Conservation (phyloP, 2,888 invertebrate genomes). For the Microplitis deprimator region DNA sequence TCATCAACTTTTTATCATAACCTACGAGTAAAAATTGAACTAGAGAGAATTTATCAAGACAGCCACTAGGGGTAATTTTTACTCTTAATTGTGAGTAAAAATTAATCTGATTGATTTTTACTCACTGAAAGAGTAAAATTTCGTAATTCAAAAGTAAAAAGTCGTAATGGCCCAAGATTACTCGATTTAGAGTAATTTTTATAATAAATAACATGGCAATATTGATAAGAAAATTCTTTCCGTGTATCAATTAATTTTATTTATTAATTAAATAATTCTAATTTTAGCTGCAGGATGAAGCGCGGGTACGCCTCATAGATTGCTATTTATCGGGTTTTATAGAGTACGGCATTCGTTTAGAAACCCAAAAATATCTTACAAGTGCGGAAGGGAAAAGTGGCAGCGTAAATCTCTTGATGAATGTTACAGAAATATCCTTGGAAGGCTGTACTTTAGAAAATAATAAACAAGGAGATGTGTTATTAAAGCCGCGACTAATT, state of each 20-base stretch:
- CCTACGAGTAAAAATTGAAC: too few relatives aligned
- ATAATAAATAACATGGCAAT: too few relatives aligned
- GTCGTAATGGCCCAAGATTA: too few relatives aligned
- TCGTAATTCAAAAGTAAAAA: too few relatives aligned
- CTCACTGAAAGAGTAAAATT: too few relatives aligned
- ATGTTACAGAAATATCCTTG: constrained; percentile 57
- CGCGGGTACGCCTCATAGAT: constrained; percentile 63
- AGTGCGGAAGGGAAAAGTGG: constrained; percentile 56
- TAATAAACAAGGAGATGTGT: constrained; percentile 62
- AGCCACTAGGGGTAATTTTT: too few relatives aligned
- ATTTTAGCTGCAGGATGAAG: constrained; percentile 72
- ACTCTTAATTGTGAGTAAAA: too few relatives aligned
- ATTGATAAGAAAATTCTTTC: too few relatives aligned
- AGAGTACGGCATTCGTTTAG: constrained; percentile 73
- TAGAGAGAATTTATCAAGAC: too few relatives aligned
- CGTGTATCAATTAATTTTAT: constrained; percentile 1
- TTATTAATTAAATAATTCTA: constrained; percentile 29
- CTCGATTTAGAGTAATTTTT: too few relatives aligned
- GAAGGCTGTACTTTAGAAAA: constrained; percentile 62
- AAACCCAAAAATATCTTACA: constrained; percentile 67
- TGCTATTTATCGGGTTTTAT: constrained; percentile 71
- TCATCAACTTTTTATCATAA: too few relatives aligned
- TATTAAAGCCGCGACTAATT: constrained; percentile 53
- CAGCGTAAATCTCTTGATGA: constrained; percentile 56
- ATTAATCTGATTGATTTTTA: too few relatives aligned